phyloP scores from a whole-genome alignment of 2,888 invertebrate genomes.

The Mellilla xanthometata region DNA sequence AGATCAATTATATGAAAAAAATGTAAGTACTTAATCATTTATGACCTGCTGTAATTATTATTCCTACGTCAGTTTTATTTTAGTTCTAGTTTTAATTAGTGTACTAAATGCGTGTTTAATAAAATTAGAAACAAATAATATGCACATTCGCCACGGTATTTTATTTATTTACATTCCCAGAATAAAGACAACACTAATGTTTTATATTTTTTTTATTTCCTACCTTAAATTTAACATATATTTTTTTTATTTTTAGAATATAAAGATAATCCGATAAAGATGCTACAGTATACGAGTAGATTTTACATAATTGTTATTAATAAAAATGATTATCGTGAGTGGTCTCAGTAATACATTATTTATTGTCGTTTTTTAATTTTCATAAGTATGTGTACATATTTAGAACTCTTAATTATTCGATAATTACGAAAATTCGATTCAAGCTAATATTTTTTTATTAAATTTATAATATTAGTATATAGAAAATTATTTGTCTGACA shows the following conservation, averaged over 20 bases:
- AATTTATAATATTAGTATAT: slow-evolving; percentile 29
- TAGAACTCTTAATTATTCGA: slow-evolving; percentile 25
- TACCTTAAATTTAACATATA: slow-evolving; percentile 14
- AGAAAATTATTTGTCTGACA: slow-evolving; percentile 77
- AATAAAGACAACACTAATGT: slow-evolving; percentile 60
- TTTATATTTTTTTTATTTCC: slow-evolving; percentile 38
- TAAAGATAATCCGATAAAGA: slow-evolving; percentile 31
- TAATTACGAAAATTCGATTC: slow-evolving; percentile 30
- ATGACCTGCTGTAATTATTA: neutral
- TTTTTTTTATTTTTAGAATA: slow-evolving; percentile 11
- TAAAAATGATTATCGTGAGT: slow-evolving; percentile 61
- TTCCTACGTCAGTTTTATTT: neutral
- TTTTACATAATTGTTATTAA: no score
- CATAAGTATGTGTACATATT: neutral
- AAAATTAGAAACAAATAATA: slow-evolving; percentile 44
- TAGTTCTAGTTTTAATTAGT: neutral
- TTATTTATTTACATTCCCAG: slow-evolving; percentile 66
- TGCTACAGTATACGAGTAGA: slow-evolving; percentile 49
- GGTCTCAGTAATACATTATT: slow-evolving; percentile 50
- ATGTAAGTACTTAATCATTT: no score
- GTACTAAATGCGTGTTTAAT: neutral
- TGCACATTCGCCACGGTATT: slow-evolving; percentile 47
- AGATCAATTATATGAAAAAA: neutral
- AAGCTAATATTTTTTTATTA: slow-evolving; percentile 33
- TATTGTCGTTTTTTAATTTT: slow-evolving; percentile 57